A percentile compares a stretch with the other conserved stretches of the same genome.
Evolutionary conservation across 2,797 vertebrate genomes (phyloP).

Genomic region (Trachurus trachurus): DNA sequence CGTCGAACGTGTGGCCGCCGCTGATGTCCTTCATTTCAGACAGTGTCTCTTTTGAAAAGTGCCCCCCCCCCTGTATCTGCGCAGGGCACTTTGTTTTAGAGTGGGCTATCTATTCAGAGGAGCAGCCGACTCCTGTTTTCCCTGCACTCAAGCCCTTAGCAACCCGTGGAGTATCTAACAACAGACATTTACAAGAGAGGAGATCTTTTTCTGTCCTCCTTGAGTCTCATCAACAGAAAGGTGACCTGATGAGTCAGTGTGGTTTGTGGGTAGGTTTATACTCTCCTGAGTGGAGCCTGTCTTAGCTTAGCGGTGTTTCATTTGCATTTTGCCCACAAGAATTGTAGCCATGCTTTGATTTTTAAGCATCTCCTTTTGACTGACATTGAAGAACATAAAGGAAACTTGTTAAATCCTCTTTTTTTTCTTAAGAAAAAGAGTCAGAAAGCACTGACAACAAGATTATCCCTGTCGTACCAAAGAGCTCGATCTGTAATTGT

Average conservation of each 20-base stretch:
- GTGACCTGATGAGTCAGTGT: constrained; percentile 76
- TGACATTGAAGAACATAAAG: constrained; percentile 24
- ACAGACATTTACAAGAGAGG: constrained; percentile 74
- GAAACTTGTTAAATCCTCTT: constrained; percentile 35
- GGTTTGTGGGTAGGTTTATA: constrained; percentile 42
- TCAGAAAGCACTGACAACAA: constrained; percentile 46
- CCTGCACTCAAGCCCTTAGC: constrained; percentile 78
- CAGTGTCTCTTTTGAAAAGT: constrained; percentile 53
- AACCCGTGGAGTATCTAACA: constrained; percentile 78
- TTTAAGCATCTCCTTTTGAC: constrained; percentile 53
- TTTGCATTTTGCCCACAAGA: constrained; percentile 29
- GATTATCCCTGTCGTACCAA: constrained; percentile 46
- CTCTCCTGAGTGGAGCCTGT: constrained; percentile 23
- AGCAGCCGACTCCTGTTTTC: constrained; percentile 61
- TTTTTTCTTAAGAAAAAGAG: background rate
- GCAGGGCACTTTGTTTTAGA: constrained; percentile 67
- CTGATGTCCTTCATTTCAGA: constrained; percentile 62
- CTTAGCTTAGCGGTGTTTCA: constrained; percentile 16
- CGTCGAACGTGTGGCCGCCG: constrained; percentile 18
- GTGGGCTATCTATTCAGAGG: constrained; percentile 73
- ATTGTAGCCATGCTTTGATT: constrained; percentile 40
- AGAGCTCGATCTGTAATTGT: constrained; percentile 60
- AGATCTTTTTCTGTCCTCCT: constrained; percentile 80
- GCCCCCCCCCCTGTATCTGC: constrained; percentile 54
- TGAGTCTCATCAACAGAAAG: constrained; percentile 74